Evolutionary conservation across 2,113 vertebrate genomes (phyloP).

Genomic region (Pygoscelis adeliae): DNA sequence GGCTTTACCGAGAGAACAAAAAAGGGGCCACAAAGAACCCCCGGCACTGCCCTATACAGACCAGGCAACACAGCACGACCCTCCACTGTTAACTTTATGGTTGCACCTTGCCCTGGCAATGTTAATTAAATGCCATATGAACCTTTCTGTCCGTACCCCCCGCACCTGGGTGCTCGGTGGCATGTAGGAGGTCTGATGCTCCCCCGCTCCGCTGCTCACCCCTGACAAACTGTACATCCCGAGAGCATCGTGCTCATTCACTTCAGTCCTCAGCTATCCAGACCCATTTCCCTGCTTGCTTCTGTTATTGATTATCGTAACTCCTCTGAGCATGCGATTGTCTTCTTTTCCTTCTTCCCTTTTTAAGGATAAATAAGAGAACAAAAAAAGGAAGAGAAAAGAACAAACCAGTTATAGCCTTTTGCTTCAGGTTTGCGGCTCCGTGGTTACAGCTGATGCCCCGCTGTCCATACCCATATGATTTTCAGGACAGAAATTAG

Average conservation of each 20-base stretch:
- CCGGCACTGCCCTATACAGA: accelerated
- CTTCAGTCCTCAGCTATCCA: not conserved
- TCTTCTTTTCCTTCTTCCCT: not conserved
- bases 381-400: not conserved
- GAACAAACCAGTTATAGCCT: not conserved
- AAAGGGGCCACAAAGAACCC: accelerated
- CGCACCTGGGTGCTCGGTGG: accelerated
- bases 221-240: not conserved
- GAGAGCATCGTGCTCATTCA: accelerated
- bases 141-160: accelerated
- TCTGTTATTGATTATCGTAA: not conserved
- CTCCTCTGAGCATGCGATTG: not conserved
- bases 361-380: not conserved
- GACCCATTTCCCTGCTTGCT: not conserved
- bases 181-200: accelerated
- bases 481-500: conserved; percentile 49
- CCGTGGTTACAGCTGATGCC: not conserved
- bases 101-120: no score
- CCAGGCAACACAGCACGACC: accelerated
- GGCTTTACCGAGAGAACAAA: not conserved
- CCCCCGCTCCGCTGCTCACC: not conserved
- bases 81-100: accelerated
- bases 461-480: not conserved
- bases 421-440: not conserved
- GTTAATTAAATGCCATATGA: not conserved